phyloP scores from a whole-genome alignment of 2,888 invertebrate species.

The Anthrax anthrax region DNA sequence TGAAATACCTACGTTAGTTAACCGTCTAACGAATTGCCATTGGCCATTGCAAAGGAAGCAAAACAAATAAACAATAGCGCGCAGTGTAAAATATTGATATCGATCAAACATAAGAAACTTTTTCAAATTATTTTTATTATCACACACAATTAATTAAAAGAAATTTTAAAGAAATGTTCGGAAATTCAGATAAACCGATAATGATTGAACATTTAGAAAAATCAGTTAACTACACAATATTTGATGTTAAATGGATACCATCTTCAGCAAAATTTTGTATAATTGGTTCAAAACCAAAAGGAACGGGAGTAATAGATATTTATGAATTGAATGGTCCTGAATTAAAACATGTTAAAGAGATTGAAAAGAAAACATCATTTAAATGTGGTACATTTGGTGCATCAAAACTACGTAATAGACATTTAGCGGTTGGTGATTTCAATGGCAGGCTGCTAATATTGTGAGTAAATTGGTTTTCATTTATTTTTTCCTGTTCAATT shows the following conservation, averaged over 20 bases:
- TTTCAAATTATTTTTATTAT: no score
- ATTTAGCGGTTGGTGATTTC: slow-evolving; percentile 84
- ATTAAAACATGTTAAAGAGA: slow-evolving; percentile 51
- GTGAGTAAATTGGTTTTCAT: no score
- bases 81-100: no score
- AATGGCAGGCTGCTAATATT: slow-evolving; percentile 70
- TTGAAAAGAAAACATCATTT: slow-evolving; percentile 68
- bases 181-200: slow-evolving; percentile 84
- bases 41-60: no score
- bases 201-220: slow-evolving; percentile 79
- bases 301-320: slow-evolving; percentile 71
- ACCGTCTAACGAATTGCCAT: no score
- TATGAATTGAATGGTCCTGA: slow-evolving; percentile 65
- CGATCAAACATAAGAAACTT: no score
- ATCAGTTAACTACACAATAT: slow-evolving; percentile 67
- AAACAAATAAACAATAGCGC: no score
- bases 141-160: no score
- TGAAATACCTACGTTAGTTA: no score
- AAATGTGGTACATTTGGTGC: slow-evolving; percentile 93
- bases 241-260: slow-evolving; percentile 93
- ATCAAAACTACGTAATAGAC: slow-evolving; percentile 61
- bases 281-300: slow-evolving; percentile 72
- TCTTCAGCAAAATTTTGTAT: slow-evolving; percentile 85
- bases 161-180: no score
- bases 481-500: not conserved